These are phyloP conservation scores for Rissa tridactyla DNA, from an alignment of 2,113 vertebrate genomes.

Conservation along the genomic window DNA sequence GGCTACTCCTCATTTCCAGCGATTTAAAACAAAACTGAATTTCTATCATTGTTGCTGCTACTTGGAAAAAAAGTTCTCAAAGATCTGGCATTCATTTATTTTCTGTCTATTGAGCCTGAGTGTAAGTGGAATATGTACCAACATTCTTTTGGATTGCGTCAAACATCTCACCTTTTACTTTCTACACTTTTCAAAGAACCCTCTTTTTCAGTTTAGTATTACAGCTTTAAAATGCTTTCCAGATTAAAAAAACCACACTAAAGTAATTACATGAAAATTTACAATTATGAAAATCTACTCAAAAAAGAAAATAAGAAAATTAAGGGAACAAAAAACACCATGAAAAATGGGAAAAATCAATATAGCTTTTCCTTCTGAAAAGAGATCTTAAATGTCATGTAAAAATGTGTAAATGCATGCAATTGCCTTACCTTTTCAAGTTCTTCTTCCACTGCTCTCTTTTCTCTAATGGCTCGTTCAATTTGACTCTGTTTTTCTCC, in stretches of 20 bases:
- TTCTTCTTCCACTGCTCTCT: slow-evolving; percentile 89
- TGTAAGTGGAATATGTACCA: background rate
- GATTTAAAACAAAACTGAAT: background rate
- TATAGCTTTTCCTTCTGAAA: background rate
- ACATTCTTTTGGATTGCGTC: background rate
- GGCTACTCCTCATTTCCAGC: background rate
- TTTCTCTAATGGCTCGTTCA: slow-evolving; percentile 85
- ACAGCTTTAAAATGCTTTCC: background rate
- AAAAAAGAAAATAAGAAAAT: background rate
- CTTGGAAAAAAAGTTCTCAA: background rate
- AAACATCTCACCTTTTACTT: background rate
- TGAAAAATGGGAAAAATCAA: background rate
- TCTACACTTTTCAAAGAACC: background rate
- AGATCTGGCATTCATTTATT: background rate
- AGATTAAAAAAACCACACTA: background rate
- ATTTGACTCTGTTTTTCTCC: slow-evolving; percentile 87
- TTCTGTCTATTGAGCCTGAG: background rate
- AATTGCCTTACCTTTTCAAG: slow-evolving; percentile 85
- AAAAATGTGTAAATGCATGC: background rate
- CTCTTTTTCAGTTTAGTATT: background rate
- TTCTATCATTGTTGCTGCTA: background rate
- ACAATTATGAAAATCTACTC: background rate
- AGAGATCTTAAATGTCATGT: background rate
- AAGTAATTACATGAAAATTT: background rate
- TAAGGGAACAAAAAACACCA: background rate